Conservation (phyloP, 2,113 vertebrate genomes). For the Nibea coibor region DNA sequence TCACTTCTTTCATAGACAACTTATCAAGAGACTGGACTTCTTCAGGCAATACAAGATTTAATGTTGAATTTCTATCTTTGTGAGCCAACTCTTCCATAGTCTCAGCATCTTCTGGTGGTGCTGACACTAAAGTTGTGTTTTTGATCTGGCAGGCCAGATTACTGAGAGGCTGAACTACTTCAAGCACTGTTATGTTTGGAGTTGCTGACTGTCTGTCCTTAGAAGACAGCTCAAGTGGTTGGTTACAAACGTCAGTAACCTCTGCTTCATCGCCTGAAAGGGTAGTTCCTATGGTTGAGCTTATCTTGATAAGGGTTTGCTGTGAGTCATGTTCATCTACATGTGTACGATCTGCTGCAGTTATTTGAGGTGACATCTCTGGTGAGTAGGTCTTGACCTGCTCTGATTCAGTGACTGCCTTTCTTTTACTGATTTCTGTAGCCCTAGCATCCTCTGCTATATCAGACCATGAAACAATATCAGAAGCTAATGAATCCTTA, state of each 20-base stretch:
- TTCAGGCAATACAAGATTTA: conserved; percentile 5
- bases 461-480: conserved; percentile 11
- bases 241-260: neutral
- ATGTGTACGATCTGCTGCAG: neutral
- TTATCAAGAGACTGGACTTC: conserved; percentile 5
- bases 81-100: neutral
- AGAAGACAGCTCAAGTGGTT: neutral
- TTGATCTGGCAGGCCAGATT: neutral
- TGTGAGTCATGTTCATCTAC: conserved; percentile 27
- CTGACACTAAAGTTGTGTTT: conserved; percentile 9
- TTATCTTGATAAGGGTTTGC: neutral
- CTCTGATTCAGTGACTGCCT: conserved; percentile 18
- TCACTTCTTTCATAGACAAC: conserved; percentile 13
- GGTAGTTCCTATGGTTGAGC: conserved; percentile 3
- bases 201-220: conserved; percentile 4
- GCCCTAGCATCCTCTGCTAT: neutral
- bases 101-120: conserved; percentile 8
- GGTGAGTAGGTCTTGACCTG: conserved; percentile 22
- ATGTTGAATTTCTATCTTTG: conserved; percentile 15
- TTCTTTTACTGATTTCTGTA: conserved; percentile 20
- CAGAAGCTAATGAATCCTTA: conserved; percentile 37
- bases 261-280: conserved; percentile 20
- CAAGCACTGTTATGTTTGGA: conserved; percentile 10
- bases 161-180: conserved; percentile 17
- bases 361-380: conserved; percentile 15